phyloP scores from a whole-genome alignment of 2,888 invertebrate species.

The Morpho deidamia region DNA sequence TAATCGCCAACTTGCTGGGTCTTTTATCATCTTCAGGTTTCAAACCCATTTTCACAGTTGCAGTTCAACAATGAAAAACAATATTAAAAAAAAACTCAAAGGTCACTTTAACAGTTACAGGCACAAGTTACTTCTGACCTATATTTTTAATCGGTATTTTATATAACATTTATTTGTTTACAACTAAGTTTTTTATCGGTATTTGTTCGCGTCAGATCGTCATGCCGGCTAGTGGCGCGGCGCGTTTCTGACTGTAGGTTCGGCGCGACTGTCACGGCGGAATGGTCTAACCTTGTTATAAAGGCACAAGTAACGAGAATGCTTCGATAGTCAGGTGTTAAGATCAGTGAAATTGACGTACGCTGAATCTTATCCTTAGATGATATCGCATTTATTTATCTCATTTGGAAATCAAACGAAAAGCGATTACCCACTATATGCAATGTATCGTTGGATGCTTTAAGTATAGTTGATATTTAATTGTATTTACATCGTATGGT shows the following conservation, averaged over 20 bases:
- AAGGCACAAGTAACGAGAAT: slow-evolving; percentile 47
- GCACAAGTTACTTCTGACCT: slow-evolving; percentile 39
- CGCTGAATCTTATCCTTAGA: slow-evolving; percentile 27
- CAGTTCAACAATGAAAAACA: slow-evolving; percentile 31
- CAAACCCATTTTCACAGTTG: slow-evolving; percentile 68
- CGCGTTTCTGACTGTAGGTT: slow-evolving; percentile 50
- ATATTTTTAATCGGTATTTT: slow-evolving; percentile 41
- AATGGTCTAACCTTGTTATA: slow-evolving; percentile 58
- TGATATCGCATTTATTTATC: slow-evolving; percentile 9
- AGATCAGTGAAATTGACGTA: slow-evolving; percentile 48
- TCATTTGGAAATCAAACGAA: not conserved
- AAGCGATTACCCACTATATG: not conserved
- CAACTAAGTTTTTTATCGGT: slow-evolving; percentile 20
- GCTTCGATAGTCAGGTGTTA: slow-evolving; percentile 26
- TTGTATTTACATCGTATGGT: too few species aligned
- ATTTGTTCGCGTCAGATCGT: slow-evolving; percentile 48
- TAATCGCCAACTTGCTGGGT: slow-evolving; percentile 73
- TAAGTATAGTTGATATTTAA: too few species aligned
- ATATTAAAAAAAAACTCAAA: slow-evolving; percentile 32
- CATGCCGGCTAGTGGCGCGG: slow-evolving; percentile 35
- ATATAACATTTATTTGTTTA: slow-evolving; percentile 25
- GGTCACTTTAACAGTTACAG: slow-evolving; percentile 3
- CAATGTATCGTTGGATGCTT: too few species aligned
- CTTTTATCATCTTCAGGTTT: slow-evolving; percentile 66
- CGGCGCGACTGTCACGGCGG: slow-evolving; percentile 60